Base-by-base conservation (phyloP, 1,140 invertebrate species). In the Babylonia areolata region DNA sequence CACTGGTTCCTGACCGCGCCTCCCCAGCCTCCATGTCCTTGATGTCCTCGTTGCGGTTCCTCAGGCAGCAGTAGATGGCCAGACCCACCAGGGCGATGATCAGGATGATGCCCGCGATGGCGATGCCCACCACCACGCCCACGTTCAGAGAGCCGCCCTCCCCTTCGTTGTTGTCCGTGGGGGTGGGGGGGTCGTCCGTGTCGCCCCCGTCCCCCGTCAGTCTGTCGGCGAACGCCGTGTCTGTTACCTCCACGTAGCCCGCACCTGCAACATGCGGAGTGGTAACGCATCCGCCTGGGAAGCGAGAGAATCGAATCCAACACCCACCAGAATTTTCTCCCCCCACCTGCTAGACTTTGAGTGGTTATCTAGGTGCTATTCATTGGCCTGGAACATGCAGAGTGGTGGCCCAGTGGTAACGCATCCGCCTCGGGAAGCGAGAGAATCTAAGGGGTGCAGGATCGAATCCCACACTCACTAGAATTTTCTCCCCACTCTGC, bases 51-150 rank as follows among this genome's bases (percentile, higher is more conserved):
- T 37, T 81, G 33, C 88, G 58, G 31, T 37, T 77, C 31, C 64
- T 86, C 39, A 89, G 35, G 58, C 82, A 87, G 64, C 86, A 86
- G 80, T 87, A 89, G 71, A 89, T 87, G 73, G 79, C 83, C n/a
- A 88, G 35, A 3, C 81, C 81, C 71, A 89, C 75, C 11, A 89
- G 80, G 23, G 87, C 88, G 42, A 89, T 85, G n/a, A 89, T 31
- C 28, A 89, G 37, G 31, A 89, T 84, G n/a, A 69, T 86, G 17
- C 79, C 88, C 54, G 87, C 88, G 83, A 89, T 82, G 75, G 23
- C 86, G 79, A 89, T 83, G 1, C 88, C 88, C 23, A 81, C 87
- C 75, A 89, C 88, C 31, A 75, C 86, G 20, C 88, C 87, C 11
- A 83, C 46, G 40, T 88, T 73, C 6, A 89, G 58, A n/a, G 83